phyloP scores from a whole-genome alignment of 2,113 vertebrate species.

The Apodemus speciosus region DNA sequence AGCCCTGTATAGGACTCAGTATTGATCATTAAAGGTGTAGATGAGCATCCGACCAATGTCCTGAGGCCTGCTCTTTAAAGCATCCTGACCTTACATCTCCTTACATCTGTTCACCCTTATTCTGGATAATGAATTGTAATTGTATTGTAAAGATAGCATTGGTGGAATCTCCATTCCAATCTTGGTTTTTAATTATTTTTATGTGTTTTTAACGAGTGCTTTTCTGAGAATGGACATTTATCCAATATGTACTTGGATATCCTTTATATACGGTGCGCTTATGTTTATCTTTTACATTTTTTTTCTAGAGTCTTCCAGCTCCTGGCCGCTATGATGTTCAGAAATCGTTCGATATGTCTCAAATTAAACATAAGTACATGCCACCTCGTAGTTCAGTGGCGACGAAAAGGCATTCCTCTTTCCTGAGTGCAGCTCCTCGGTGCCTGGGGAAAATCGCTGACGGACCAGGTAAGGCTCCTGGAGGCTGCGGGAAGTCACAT shows the following conservation, averaged over 20 bases:
- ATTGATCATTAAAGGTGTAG: constrained; percentile 45
- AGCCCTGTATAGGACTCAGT: neutral
- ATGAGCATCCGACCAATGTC: neutral
- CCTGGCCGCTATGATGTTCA: constrained; percentile 86
- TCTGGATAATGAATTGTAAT: constrained; percentile 24
- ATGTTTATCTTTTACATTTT: neutral
- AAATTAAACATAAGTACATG: constrained; percentile 76
- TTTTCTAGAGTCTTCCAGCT: constrained; percentile 85
- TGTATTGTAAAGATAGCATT: constrained; percentile 29
- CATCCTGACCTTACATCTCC: neutral
- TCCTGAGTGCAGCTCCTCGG: constrained; percentile 84
- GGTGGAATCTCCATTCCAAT: neutral
- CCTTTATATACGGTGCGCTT: neutral
- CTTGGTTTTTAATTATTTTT: constrained; percentile 44
- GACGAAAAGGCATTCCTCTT: constrained; percentile 84
- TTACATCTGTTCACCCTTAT: constrained; percentile 29
- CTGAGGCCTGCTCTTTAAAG: neutral
- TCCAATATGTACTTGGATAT: neutral
- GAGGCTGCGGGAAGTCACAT: neutral
- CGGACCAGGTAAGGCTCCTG: constrained; percentile 74
- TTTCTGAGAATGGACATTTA: constrained; percentile 6
- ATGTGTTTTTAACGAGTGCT: neutral
- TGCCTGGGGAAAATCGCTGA: neutral
- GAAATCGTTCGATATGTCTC: constrained; percentile 83
- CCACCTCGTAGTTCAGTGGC: constrained; percentile 81